Base-by-base conservation (phyloP, 2,797 vertebrate genomes). In the Ctenochaetus hawaiiensis region DNA sequence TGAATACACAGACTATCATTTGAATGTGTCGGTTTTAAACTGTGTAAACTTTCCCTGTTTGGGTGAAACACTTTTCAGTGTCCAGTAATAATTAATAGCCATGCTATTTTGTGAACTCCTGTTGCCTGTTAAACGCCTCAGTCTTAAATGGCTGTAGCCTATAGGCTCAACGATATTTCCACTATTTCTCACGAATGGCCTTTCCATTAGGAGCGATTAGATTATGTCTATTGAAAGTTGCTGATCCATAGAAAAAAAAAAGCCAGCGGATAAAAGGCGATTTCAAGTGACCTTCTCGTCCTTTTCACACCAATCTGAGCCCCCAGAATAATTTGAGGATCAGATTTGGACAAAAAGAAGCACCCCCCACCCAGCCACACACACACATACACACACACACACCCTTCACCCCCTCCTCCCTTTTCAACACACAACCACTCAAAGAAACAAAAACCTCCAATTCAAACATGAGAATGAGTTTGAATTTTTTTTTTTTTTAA, bases 241-340 rank as follows among this genome's bases (percentile, higher is more conserved):
- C 95, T 98, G 96, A 97, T 97, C 97, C 97, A 97, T 93, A 94
- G 94, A 94, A 26, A 45, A 96, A 41, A 96, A 96, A 96, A 96
- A 96, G 93, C 93, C 93, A 96, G 95, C 93, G 96, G 96, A 97
- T 97, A 96, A 98, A 97, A 97, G 95, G 96, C 95, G 96, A 97
- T 97, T 97, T 97, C 95, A 95, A 97, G 96, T 96, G 96, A 98
- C 96, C 97, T 96, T 95, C 93, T 96, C 94, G 87, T 97, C 96
- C 95, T 93, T 97, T 98, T 97, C 96, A 97, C 96, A 97, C 96
- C 95, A 97, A 96, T 96, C 96, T 96, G 96, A 96, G 95, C 94
- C 95, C 94, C 95, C 91, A 91, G 94, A 96, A 97, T 96, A 97
- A 95, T 94, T 96, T 94, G 91, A 95, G 95, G 96, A 97, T 97